Conservation (phyloP, 2,797 vertebrate genomes). For the Denticeps clupeoides region DNA sequence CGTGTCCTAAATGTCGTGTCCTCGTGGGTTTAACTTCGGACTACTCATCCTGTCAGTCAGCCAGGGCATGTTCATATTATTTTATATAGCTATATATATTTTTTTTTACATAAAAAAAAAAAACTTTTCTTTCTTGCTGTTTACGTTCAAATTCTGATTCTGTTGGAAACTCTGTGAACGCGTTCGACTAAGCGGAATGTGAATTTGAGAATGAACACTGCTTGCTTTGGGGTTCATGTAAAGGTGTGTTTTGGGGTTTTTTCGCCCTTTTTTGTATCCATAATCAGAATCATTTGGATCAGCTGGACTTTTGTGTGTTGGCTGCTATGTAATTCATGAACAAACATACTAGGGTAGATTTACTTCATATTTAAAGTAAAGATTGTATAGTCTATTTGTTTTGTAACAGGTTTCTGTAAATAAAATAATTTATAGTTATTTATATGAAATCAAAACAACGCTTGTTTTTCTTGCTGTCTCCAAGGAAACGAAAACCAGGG, state of each 20-base stretch:
- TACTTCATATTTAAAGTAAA: slow-evolving; percentile 99
- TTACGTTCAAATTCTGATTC: slow-evolving; percentile 48
- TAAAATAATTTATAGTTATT: slow-evolving; percentile 99
- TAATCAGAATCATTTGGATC: slow-evolving; percentile 90
- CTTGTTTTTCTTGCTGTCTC: not conserved
- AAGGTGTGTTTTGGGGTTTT: slow-evolving; percentile 88
- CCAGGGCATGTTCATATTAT: no score
- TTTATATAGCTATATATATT: slow-evolving; percentile 20
- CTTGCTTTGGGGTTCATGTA: slow-evolving; percentile 76
- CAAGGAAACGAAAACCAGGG: not conserved
- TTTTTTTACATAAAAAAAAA: no score
- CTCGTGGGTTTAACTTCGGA: no score
- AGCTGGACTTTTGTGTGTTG: slow-evolving; percentile 93
- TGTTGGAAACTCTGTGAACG: slow-evolving; percentile 30
- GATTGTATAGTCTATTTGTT: slow-evolving; percentile 99
- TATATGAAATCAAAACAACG: slow-evolving; percentile 82
- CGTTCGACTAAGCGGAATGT: slow-evolving; percentile 78
- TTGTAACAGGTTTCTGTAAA: slow-evolving; percentile 99
- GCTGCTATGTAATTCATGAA: slow-evolving; percentile 99
- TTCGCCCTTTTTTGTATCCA: slow-evolving; percentile 80
- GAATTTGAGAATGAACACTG: slow-evolving; percentile 76
- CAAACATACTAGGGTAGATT: slow-evolving; percentile 97
- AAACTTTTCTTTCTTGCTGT: slow-evolving; percentile 44
- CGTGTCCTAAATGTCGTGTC: slow-evolving; percentile 47
- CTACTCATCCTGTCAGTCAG: no score